Evolutionary conservation across 2,797 vertebrate genomes (phyloP).

Genomic region (Sphenopsis melanotis): DNA sequence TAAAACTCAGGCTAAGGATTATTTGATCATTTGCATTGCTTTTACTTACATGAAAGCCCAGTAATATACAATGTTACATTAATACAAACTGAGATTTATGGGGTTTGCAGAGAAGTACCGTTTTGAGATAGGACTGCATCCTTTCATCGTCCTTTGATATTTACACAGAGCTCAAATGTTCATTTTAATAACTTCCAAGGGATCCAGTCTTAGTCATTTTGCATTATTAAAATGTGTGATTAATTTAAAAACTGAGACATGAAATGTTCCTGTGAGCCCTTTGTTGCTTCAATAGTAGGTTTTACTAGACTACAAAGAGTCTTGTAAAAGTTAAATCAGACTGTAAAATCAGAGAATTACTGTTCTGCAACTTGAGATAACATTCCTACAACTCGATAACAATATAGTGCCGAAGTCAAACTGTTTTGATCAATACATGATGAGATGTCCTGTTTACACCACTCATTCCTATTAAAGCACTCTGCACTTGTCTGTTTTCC

Average conservation of each 20-base stretch:
- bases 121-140: conserved; percentile 47
- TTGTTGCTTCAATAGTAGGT: conserved; percentile 35
- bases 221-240: conserved; percentile 54
- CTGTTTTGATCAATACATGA: not conserved
- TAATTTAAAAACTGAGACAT: conserved; percentile 49
- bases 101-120: conserved; percentile 45
- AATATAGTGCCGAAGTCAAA: not conserved
- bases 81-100: conserved; percentile 57
- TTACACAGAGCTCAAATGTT: conserved; percentile 66
- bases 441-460: not conserved
- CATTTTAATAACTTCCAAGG: conserved; percentile 64
- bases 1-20: conserved; percentile 49
- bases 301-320: conserved; percentile 28
- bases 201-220: conserved; percentile 61
- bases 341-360: conserved; percentile 15
- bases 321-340: conserved; percentile 12
- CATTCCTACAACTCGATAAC: not conserved
- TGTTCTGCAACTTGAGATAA: conserved; percentile 26
- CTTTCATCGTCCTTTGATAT: conserved; percentile 66
- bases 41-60: conserved; percentile 61
- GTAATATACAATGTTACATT: conserved; percentile 47
- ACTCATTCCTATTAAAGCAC: not conserved
- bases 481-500: not conserved
- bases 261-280: conserved; percentile 29
- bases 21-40: conserved; percentile 61